phyloP scores from a whole-genome alignment of 30 jellyfish, hydroid and myxozoan species.

The Aurelia sp. region DNA sequence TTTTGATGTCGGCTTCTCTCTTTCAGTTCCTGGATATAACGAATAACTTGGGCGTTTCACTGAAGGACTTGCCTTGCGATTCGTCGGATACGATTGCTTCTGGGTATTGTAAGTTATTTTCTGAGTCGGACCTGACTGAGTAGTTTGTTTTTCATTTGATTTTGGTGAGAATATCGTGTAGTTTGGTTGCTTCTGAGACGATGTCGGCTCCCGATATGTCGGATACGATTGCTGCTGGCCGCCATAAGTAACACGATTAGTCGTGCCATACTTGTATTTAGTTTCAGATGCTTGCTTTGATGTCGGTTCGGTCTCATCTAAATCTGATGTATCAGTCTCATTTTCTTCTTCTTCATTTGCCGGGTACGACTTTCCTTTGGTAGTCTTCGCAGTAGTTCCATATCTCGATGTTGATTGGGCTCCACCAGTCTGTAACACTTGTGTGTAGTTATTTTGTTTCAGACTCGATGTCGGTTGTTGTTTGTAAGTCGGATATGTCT shows the following conservation, averaged over 20 bases:
- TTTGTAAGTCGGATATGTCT: not conserved
- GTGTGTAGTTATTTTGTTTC: not conserved
- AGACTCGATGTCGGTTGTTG: not conserved
- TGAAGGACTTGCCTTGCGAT: too few relatives aligned
- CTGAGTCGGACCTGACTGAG: not conserved
- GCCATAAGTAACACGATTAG: not conserved
- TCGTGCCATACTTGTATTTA: not conserved
- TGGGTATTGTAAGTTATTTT: too few relatives aligned
- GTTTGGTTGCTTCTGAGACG: conserved; percentile 1
- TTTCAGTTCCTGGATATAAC: not conserved
- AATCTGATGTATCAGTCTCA: too few relatives aligned
- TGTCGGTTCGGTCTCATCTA: too few relatives aligned
- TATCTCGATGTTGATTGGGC: not conserved
- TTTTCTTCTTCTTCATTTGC: too few relatives aligned
- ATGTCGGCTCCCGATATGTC: conserved; percentile 9
- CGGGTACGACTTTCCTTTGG: too few relatives aligned
- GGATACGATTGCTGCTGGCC: conserved; percentile 8
- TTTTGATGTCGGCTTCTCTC: not conserved
- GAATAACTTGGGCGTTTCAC: too few relatives aligned
- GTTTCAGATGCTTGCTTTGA: too few relatives aligned
- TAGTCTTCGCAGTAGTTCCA: too few relatives aligned
- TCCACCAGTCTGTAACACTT: not conserved
- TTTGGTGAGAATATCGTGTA: not conserved
- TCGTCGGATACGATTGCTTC: too few relatives aligned
- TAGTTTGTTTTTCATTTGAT: not conserved